Evolutionary conservation across 2,888 invertebrate species (phyloP).

Genomic region (Tiphia femorata): DNA sequence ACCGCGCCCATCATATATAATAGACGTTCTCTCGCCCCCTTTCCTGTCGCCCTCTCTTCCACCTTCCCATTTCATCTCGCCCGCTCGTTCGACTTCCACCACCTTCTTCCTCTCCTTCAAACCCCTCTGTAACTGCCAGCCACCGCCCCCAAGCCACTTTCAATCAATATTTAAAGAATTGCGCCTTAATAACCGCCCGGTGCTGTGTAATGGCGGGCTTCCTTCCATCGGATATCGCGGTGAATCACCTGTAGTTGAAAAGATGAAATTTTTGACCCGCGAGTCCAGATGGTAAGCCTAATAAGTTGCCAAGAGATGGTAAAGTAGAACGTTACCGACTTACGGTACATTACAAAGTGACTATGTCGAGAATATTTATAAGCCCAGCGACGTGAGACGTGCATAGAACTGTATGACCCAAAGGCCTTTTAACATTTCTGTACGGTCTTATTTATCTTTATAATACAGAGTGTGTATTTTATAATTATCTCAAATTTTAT

Average conservation of each 20-base stretch:
- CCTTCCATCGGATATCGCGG: no score
- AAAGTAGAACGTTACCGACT: no score
- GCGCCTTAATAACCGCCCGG: conserved; percentile 65
- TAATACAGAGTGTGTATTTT: no score
- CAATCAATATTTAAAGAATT: conserved; percentile 68
- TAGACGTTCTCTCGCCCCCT: conserved; percentile 62
- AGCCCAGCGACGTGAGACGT: no score
- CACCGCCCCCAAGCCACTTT: conserved; percentile 53
- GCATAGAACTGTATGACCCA: no score
- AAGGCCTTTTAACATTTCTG: no score
- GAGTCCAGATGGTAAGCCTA: no score
- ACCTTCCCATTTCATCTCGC: conserved; percentile 58
- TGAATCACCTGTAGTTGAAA: neutral
- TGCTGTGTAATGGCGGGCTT: conserved; percentile 49
- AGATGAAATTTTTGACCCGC: neutral
- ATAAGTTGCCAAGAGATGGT: no score
- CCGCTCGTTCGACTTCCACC: conserved; percentile 55
- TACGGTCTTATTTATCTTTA: no score
- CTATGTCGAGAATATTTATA: no score
- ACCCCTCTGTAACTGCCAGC: conserved; percentile 31
- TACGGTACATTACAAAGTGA: no score
- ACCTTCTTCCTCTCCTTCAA: conserved; percentile 40
- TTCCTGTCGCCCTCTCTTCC: conserved; percentile 54
- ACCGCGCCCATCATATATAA: conserved; percentile 67
- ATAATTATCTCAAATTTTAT: no score